These are phyloP conservation scores for Megaceryle maxima DNA, from an alignment of 2,113 vertebrate genomes.

Conservation along the genomic window DNA sequence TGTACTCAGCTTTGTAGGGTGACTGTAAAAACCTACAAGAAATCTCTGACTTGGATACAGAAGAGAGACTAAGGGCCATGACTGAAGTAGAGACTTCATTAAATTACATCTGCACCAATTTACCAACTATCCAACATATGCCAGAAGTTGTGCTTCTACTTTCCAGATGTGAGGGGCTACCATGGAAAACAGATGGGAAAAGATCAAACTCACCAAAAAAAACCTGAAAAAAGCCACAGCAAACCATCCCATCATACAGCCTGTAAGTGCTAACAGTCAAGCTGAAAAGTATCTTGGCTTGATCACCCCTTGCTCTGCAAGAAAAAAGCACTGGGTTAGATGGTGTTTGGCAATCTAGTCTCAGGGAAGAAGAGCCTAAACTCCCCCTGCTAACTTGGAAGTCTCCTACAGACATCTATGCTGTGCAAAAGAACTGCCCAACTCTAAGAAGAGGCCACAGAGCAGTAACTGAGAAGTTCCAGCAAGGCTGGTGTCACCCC, in stretches of 20 bases:
- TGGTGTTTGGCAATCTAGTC: background rate
- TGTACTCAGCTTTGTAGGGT: background rate
- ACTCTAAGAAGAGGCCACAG: background rate
- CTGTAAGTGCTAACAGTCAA: accelerated
- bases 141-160: background rate
- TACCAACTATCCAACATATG: background rate
- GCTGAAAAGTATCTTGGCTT: background rate
- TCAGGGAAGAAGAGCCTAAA: background rate
- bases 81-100: background rate
- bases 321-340: background rate
- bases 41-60: background rate
- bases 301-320: background rate
- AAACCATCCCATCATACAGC: background rate
- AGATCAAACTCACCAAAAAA: background rate
- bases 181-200: background rate
- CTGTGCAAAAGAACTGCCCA: accelerated
- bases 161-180: background rate
- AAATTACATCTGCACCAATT: background rate
- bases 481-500: background rate
- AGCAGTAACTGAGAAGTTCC: background rate
- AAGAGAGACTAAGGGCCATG: background rate
- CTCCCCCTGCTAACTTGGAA: background rate
- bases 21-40: background rate
- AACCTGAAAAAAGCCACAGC: background rate
- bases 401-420: background rate